Conservation (phyloP, 2,797 vertebrate species). For the Arvicola amphibius region DNA sequence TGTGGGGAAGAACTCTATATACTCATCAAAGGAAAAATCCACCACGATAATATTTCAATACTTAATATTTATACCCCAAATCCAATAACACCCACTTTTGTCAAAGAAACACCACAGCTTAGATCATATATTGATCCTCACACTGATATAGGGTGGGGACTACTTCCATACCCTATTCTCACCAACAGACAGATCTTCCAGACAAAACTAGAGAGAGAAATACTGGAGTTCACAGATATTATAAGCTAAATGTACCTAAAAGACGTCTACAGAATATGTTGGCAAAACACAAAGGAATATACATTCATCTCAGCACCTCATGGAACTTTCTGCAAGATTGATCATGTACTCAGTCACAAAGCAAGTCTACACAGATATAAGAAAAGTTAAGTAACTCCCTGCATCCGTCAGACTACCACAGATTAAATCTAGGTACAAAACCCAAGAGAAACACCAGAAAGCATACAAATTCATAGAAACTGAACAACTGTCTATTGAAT, state of each 20-base stretch:
- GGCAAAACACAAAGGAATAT: not conserved
- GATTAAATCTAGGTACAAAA: too few species aligned
- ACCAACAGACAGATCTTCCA: not conserved
- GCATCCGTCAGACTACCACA: too few species aligned
- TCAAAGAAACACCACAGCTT: not conserved
- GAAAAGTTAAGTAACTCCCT: too few species aligned
- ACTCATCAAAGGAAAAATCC: not conserved
- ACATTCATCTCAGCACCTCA: not conserved
- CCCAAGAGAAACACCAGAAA: too few species aligned
- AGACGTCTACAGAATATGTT: not conserved
- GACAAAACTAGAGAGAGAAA: not conserved
- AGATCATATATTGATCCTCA: not conserved
- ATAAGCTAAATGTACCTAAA: not conserved
- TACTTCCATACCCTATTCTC: not conserved
- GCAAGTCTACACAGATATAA: too few species aligned
- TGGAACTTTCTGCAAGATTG: too few species aligned
- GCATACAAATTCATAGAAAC: too few species aligned
- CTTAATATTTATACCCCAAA: not conserved
- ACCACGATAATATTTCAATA: not conserved
- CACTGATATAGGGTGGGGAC: not conserved
- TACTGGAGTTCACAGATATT: not conserved
- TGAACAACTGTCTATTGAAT: too few species aligned
- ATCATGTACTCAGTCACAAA: too few species aligned
- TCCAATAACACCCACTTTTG: not conserved
- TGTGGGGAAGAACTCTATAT: not conserved